These are phyloP conservation scores for Smithornis capensis DNA, from an alignment of 2,113 vertebrate species.

Conservation along the genomic window DNA sequence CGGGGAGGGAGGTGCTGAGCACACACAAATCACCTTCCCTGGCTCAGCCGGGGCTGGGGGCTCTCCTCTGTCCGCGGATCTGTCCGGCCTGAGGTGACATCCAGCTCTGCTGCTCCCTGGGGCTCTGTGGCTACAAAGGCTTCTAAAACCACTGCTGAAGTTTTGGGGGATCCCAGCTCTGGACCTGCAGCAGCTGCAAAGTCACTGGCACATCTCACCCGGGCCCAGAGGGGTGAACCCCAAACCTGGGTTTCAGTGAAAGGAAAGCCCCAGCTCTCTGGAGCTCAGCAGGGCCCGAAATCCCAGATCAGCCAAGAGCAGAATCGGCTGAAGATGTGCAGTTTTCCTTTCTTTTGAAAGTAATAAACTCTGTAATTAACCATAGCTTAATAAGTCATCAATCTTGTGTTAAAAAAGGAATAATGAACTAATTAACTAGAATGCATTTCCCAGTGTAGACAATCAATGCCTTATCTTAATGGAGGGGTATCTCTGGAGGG, in stretches of 20 bases:
- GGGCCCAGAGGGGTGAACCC: no score
- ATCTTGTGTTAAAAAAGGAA: conserved; percentile 64
- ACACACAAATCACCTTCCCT: accelerated
- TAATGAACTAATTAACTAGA: conserved; percentile 63
- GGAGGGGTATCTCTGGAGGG: conserved; percentile 15
- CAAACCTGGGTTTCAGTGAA: background rate
- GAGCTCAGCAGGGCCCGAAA: no score
- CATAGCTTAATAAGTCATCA: conserved; percentile 69
- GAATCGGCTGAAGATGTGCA: background rate
- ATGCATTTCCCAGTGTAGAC: conserved; percentile 48
- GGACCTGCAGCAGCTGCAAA: background rate
- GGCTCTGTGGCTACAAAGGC: background rate
- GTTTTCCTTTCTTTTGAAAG: conserved; percentile 44
- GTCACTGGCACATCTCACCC: accelerated
- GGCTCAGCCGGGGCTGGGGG: background rate
- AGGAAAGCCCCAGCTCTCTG: background rate
- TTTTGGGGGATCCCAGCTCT: background rate
- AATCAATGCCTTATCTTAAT: conserved; percentile 76
- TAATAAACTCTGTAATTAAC: conserved; percentile 74
- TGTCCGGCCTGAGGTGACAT: accelerated
- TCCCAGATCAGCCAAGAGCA: background rate
- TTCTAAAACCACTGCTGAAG: background rate
- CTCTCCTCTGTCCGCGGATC: accelerated
- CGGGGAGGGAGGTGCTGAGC: accelerated
- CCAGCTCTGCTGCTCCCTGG: background rate